Base-by-base conservation (phyloP, 2,113 vertebrate genomes). In the Cololabis saira region DNA sequence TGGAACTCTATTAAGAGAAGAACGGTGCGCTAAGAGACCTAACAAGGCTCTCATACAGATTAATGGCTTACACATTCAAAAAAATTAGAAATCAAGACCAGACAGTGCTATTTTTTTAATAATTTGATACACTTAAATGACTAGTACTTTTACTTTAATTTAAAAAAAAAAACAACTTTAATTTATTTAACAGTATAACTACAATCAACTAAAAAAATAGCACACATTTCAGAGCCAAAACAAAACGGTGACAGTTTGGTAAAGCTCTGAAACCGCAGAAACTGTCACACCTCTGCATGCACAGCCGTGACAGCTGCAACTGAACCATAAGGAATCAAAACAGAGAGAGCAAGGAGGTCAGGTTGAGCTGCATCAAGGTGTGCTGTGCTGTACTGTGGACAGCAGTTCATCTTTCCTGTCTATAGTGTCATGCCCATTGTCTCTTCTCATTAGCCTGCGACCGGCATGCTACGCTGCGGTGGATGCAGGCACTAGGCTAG, bases 401-500 rank as follows among this genome's bases (percentile, higher is more conserved):
- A 70, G 77, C 75, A 85, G 83, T 91, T 87, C 80, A 87, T 92
- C 87, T 81, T 66, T 80, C 67, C 87, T 77, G 70, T 77, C 71
- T 70, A 52, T 42, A 52, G 75, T 86, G 86, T 84, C 74, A 52
- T 82, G 83, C 83, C 88, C 88, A 55, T 87, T 91, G 90, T 92
- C 90, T 92, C 81, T 76, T 88, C 86, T 82, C 87, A 90, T 93
- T 93, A 92, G 85, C 82, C 89, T 71, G 68, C 78, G 72, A 82
- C 85, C 82, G 24, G 70, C 40, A 50, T 45, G 77, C 75, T 59
- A 72, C 27, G 42, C 55, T 74, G 53, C 54, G 63, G 52, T 49
- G 17, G 58, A 70, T 54, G 67, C 24, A 16, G 58, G 74, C 6
- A 55, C 75, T 12, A 67, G 68, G 74, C 76, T 87, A 85, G 85